phyloP scores from a whole-genome alignment of 2,888 invertebrate species.

The Ophion ventricosus region DNA sequence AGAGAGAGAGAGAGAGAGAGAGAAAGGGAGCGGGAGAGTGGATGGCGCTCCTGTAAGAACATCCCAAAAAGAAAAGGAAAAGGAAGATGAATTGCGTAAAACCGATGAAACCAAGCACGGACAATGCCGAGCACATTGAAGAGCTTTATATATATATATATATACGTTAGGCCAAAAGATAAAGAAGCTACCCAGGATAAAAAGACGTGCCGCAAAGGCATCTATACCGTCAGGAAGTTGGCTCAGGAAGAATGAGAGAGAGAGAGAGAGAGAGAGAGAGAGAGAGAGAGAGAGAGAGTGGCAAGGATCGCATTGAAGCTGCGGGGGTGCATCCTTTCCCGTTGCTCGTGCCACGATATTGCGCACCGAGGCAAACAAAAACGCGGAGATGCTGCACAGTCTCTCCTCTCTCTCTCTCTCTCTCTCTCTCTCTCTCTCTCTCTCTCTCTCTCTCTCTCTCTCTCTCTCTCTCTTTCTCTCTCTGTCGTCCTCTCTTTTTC shows the following conservation, averaged over 20 bases:
- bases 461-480: conserved; percentile 24
- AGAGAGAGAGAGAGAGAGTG: conserved; percentile 13
- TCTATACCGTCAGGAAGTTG: conserved; percentile 23
- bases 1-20: conserved; percentile 51
- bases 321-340: conserved; percentile 32
- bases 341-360: conserved; percentile 73
- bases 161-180: conserved; percentile 57
- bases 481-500: conserved; percentile 49
- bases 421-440: conserved; percentile 45
- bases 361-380: conserved; percentile 77
- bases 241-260: conserved; percentile 35
- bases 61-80: conserved; percentile 40
- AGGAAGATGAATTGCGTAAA: conserved; percentile 60
- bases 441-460: conserved; percentile 37
- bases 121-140: conserved; percentile 46
- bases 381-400: conserved; percentile 59
- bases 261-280: conserved; percentile 14
- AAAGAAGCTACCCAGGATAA: conserved; percentile 60
- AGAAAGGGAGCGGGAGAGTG: conserved; percentile 51
- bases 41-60: conserved; percentile 64
- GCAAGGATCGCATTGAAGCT: conserved; percentile 2
- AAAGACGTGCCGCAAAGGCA: conserved; percentile 48
- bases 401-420: conserved; percentile 42
- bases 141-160: conserved; percentile 34
- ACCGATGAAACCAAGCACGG: conserved; percentile 62